These are phyloP conservation scores for Bufotes viridis DNA, from an alignment of 2,797 vertebrate species.

Conservation along the genomic window DNA sequence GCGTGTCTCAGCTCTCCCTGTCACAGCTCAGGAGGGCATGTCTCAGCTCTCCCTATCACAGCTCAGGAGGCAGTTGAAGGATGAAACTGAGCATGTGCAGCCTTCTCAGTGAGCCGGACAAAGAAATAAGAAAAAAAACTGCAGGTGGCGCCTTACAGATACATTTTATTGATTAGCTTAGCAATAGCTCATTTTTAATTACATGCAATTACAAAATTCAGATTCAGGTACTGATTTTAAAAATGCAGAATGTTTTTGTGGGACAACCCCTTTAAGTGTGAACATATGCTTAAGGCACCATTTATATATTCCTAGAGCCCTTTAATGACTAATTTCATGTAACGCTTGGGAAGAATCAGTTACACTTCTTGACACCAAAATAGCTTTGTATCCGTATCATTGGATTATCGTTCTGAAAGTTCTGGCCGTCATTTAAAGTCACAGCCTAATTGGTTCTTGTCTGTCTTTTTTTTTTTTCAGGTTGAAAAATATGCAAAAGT, in stretches of 20 bases:
- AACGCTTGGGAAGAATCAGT: not conserved
- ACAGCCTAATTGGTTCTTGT: constrained; percentile 53
- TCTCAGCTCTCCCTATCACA: no score
- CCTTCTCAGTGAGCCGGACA: no score
- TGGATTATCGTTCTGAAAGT: not conserved
- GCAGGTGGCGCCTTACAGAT: no score
- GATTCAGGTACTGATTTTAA: no score
- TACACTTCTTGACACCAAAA: not conserved
- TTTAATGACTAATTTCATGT: not conserved
- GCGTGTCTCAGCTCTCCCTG: no score
- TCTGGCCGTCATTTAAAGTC: not conserved
- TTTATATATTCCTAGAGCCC: not conserved
- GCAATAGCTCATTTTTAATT: no score
- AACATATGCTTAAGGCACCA: not conserved
- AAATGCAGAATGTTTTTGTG: not conserved
- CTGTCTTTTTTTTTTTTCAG: constrained; percentile 73
- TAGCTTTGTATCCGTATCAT: not conserved
- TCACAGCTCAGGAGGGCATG: no score
- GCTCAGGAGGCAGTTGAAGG: no score
- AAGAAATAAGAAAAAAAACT: no score
- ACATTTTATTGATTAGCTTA: no score
- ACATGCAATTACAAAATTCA: no score
- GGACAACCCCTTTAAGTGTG: not conserved
- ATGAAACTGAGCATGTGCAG: no score
- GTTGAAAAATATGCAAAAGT: constrained; percentile 98